Evolutionary conservation across 1,140 invertebrate species (phyloP).

Genomic region (Apis florea): DNA sequence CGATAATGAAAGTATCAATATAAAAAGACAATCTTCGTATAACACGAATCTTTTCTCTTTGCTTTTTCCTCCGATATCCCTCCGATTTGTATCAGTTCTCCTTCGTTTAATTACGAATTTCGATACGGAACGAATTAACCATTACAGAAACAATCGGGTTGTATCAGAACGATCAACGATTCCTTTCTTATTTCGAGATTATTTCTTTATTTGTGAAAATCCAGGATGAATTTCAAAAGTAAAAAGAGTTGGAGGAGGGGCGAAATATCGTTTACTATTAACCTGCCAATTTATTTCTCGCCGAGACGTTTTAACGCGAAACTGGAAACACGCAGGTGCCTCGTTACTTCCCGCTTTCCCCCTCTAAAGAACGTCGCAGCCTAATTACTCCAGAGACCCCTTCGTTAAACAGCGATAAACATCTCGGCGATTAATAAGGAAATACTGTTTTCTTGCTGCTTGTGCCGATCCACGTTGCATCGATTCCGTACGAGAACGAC

Average conservation of each 20-base stretch:
- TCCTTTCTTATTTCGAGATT: too few relatives aligned
- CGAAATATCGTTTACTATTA: constrained; percentile 54
- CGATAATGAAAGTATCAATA: too few relatives aligned
- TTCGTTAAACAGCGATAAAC: constrained; percentile 62
- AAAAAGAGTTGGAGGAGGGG: neutral
- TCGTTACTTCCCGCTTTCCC: constrained; percentile 28
- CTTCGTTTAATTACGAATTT: too few relatives aligned
- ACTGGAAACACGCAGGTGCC: constrained; percentile 60
- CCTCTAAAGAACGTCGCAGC: constrained; percentile 8
- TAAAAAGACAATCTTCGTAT: too few relatives aligned
- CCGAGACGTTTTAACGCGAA: constrained; percentile 53
- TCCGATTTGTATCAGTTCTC: too few relatives aligned
- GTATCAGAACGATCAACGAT: too few relatives aligned
- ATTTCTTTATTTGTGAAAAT: too few relatives aligned
- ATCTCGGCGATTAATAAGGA: constrained; percentile 58
- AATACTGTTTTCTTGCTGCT: constrained; percentile 43
- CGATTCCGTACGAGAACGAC: constrained; percentile 33
- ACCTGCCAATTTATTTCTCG: constrained; percentile 50
- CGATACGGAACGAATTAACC: too few relatives aligned
- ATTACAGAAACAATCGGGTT: too few relatives aligned
- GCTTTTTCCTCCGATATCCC: too few relatives aligned
- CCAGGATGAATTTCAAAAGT: neutral
- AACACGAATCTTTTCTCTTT: too few relatives aligned
- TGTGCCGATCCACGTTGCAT: constrained; percentile 6
- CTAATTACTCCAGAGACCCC: constrained; percentile 52